Percentiles rank a stretch among this genome's conserved stretches.
phyloP scores from a whole-genome alignment of 2,888 invertebrate genomes.

The Andrena camellia region DNA sequence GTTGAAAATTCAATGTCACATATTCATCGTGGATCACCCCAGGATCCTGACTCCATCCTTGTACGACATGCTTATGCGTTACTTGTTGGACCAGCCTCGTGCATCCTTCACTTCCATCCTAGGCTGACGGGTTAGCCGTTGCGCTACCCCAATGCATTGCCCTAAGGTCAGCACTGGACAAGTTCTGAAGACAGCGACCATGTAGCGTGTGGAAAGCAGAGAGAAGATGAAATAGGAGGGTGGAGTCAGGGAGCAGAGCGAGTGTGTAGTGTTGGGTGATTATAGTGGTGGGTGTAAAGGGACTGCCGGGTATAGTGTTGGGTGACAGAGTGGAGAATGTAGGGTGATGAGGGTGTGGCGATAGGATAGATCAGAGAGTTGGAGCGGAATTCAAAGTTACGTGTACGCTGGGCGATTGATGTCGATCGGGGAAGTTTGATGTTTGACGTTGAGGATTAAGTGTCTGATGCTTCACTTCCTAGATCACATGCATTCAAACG shows the following conservation, averaged over 20 bases:
- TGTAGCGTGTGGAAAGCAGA: neutral
- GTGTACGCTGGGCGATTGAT: neutral
- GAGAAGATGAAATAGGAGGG: neutral
- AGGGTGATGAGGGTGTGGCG: neutral
- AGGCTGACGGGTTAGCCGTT: neutral
- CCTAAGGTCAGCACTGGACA: neutral
- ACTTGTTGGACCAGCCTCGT: neutral
- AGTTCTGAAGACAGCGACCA: neutral
- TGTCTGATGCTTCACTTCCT: too few relatives aligned
- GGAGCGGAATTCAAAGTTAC: neutral
- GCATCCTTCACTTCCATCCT: neutral
- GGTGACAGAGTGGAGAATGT: neutral
- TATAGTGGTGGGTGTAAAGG: slow-evolving; percentile 1
- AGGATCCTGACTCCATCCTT: neutral
- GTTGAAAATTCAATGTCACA: neutral
- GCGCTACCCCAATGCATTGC: neutral
- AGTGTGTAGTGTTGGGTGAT: too few relatives aligned
- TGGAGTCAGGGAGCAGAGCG: too few relatives aligned
- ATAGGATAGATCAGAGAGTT: neutral
- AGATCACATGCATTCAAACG: neutral
- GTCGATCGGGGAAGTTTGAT: too few relatives aligned
- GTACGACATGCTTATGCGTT: neutral
- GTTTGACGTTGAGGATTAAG: too few relatives aligned
- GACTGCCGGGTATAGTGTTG: neutral
- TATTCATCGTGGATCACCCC: neutral